Base-by-base conservation (phyloP, 2,888 invertebrate genomes). In the Timema cristinae region DNA sequence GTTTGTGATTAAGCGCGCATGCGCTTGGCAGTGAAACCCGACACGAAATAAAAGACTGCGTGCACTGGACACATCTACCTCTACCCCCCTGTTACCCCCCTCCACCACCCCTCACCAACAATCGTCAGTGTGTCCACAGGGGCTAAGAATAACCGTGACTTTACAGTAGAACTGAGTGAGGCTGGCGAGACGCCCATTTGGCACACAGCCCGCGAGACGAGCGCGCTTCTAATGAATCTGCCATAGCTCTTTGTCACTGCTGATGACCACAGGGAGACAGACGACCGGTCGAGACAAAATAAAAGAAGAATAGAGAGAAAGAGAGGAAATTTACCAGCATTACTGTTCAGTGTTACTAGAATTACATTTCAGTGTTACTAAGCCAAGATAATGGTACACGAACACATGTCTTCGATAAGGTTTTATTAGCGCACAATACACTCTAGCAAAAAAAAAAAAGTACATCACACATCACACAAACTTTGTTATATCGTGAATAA, bases 221-320 rank as follows among this genome's bases (percentile, higher is more conserved):
- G n/a, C 67, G 16, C 47, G n/a, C 69, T 16, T 61, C 63, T 50
- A 70, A 70, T 51, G 50, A 70, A 63, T 70, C 70, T 68, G 32
- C 50, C 68, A 68, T 68, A 68, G 52, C 68, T 56, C 68, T 70
- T 63, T 70, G 70, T 70, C 70, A 50, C 51, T n/a, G 50, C 63
- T 63, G 63, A 63, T 63, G 63, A 63, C 63, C 63, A 48, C 63
- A 63, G 10, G 63, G 63, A 16, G 32, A 63, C 63, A n/a, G 47
- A 63, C 11, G 54, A 54, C 11, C 11, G 54, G n/a, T 11, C 11
- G 54, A 54, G 54, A 54, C 54, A 54, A n/a, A 54, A 13, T 2
- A 11, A 54, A 13, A 54, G 4, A 54, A 54, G 54, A 52, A 52
- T 10, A 52, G 52, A n/a, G 54, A 13, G n/a, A 1, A 4, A n/a